Conservation (phyloP, 2,888 invertebrate genomes). For the Lasioglossum morio region DNA sequence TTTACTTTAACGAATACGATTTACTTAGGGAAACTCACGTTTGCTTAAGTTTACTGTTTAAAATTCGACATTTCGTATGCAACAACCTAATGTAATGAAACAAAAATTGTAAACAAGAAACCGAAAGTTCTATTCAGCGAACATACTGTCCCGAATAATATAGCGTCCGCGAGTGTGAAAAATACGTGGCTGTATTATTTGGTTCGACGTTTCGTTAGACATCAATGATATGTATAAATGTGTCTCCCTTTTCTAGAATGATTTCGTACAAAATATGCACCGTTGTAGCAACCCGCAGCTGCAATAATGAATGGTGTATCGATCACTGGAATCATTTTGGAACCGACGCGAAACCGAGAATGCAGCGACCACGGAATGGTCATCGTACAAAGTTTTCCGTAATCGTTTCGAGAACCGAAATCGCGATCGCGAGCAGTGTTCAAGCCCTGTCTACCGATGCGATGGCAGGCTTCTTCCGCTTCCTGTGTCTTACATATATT, state of each 20-base stretch:
- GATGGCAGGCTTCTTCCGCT: slow-evolving; percentile 3
- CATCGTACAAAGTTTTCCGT: neutral
- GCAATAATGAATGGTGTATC: neutral
- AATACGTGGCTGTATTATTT: neutral
- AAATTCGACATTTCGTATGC: neutral
- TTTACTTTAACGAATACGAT: no score
- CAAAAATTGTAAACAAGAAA: neutral
- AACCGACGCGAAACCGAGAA: neutral
- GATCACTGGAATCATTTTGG: neutral
- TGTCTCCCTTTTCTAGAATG: neutral
- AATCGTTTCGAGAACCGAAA: neutral
- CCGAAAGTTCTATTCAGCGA: neutral
- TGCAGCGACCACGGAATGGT: neutral
- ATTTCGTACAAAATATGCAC: neutral
- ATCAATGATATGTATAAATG: neutral
- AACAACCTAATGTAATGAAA: neutral
- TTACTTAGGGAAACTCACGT: neutral
- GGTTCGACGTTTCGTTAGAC: neutral
- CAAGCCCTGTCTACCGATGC: slow-evolving; percentile 5
- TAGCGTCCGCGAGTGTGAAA: neutral
- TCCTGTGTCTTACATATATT: neutral
- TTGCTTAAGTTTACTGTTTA: neutral
- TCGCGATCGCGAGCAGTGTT: neutral
- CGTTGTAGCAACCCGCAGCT: neutral
- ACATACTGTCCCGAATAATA: neutral